Conservation (phyloP, 2,888 invertebrate species). For the Tuta absoluta region DNA sequence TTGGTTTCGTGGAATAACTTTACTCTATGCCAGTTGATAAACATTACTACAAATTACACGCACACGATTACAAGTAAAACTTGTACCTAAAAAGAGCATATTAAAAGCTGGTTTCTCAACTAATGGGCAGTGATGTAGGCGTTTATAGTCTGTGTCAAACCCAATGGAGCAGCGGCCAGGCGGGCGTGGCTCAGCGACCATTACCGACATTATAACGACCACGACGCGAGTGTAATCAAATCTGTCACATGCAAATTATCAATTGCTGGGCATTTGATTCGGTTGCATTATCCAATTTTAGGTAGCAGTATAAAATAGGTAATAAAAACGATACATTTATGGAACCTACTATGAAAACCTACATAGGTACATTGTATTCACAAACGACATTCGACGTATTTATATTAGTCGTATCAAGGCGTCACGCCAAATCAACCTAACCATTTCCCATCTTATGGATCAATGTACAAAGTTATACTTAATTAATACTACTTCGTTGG, state of each 20-base stretch:
- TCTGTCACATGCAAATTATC: slow-evolving; percentile 65
- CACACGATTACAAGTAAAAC: neutral
- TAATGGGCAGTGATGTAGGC: slow-evolving; percentile 5
- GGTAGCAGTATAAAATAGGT: neutral
- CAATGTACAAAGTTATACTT: too few species aligned
- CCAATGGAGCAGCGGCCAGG: slow-evolving; percentile 27
- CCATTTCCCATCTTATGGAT: too few species aligned
- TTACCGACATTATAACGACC: slow-evolving; percentile 39
- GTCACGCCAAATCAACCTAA: too few species aligned
- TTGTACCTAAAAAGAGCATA: neutral
- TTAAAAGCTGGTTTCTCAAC: slow-evolving; percentile 5
- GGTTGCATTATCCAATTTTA: slow-evolving; percentile 53
- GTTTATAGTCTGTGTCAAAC: slow-evolving; percentile 21
- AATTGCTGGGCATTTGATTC: slow-evolving; percentile 61
- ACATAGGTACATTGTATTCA: neutral
- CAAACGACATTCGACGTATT: neutral
- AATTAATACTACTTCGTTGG: too few species aligned
- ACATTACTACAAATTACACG: neutral
- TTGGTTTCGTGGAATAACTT: neutral
- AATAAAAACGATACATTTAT: too few species aligned
- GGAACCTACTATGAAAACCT: neutral
- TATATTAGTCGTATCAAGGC: too few species aligned
- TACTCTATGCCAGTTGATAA: neutral
- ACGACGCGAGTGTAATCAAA: slow-evolving; percentile 46
- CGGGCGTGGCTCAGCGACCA: slow-evolving; percentile 38